Base-by-base conservation (phyloP, 2,113 vertebrate species). In the Amazona guildingii region DNA sequence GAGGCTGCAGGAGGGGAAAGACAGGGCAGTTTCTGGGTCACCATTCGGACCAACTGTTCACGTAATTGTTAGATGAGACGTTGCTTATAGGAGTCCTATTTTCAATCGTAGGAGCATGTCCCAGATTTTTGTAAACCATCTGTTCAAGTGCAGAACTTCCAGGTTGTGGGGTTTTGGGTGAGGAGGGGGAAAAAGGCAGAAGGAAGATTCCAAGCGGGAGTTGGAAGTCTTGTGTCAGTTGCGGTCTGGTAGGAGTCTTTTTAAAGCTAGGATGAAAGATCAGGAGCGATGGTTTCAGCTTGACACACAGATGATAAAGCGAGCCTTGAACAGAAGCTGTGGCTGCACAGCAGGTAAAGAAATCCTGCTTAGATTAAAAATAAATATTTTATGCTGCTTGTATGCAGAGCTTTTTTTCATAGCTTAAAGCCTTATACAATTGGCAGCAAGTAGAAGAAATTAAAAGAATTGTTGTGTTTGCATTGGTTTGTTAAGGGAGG, bases 361-460 rank as follows among this genome's bases (percentile, higher is more conserved):
- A 96, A 96, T 95, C 94, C 95, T 96, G 86, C 94, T 92, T 95
- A 96, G 96, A 97, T 97, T 97, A 95, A 97, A 97, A 97, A 97
- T 96, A 93, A 97, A 97, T 97, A 97, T 95, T 97, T 95, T 92
- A 97, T 97, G 92, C 78, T 95, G 94, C 84, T 29, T 84, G 66
- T 94, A 89, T 91, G 59, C 92, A 85, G 73, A 90, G 76, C 39
- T 46, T 76, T 66, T 88, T 88, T 95, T 55, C 87, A 52, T 74
- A 73, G 78, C 95, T 94, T 87, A 49, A 94, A 94, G 86, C 77
- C 44, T 43, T 87, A 29, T 54, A 67, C 88, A 89, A 54, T 76
- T 88, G 83, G 64, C 74, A 93, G 64, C 52, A 52, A 76, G 68
- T 16, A 61, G 55, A 62, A 83, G 35, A 81, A 90, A 92, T 70